Evolutionary conservation across 2,113 vertebrate species (phyloP).

Genomic region (Ahaetulla prasina): DNA sequence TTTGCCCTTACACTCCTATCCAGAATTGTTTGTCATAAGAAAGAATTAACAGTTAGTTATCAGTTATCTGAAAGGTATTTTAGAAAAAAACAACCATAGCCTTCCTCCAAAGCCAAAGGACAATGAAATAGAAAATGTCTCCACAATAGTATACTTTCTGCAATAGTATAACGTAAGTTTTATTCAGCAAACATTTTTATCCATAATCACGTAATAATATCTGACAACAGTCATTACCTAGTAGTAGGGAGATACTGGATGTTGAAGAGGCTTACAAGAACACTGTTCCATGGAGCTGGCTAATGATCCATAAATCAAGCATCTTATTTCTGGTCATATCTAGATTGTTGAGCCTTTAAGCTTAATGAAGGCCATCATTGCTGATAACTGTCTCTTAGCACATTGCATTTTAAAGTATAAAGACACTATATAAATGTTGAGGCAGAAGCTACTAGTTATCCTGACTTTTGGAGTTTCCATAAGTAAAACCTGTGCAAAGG

Average conservation of each 20-base stretch:
- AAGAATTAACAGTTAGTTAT: background rate
- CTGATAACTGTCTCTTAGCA: background rate
- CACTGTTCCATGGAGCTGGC: background rate
- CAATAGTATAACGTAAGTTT: slow-evolving; percentile 5
- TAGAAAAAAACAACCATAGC: background rate
- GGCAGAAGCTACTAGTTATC: background rate
- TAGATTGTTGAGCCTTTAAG: background rate
- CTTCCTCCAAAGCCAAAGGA: background rate
- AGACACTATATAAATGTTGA: background rate
- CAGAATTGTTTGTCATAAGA: background rate
- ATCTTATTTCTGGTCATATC: background rate
- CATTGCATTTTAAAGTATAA: background rate
- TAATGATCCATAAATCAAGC: background rate
- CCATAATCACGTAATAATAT: background rate
- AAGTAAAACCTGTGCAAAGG: background rate
- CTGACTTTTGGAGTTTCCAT: background rate
- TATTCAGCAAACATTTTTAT: slow-evolving; percentile 24
- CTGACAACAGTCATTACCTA: background rate
- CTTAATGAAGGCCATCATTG: background rate
- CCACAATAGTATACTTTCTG: slow-evolving; percentile 3
- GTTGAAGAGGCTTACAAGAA: background rate
- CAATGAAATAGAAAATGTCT: background rate
- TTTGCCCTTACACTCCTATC: background rate
- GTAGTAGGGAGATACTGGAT: background rate
- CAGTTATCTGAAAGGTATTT: background rate